Conservation (phyloP, 2,888 invertebrate genomes). For the Thysanoteuthis rhombus region DNA sequence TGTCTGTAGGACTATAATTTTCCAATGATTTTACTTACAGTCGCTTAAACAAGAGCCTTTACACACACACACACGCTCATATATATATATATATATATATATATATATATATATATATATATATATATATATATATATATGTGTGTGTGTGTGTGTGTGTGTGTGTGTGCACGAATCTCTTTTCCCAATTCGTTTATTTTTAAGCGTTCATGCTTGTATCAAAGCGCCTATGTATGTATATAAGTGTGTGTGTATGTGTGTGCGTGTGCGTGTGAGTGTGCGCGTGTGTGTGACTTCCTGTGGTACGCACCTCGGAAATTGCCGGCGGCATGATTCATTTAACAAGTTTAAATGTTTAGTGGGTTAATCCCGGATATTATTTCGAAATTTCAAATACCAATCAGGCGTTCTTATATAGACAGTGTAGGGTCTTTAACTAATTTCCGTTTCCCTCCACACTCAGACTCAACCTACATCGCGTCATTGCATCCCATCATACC, state of each 20-base stretch:
- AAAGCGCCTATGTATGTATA: too few relatives aligned
- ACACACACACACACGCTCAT: too few relatives aligned
- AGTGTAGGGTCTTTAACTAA: neutral
- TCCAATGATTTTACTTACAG: too few relatives aligned
- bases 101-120: too few relatives aligned
- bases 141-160: too few relatives aligned
- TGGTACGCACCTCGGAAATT: neutral
- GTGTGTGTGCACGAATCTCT: too few relatives aligned
- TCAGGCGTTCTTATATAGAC: neutral
- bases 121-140: too few relatives aligned
- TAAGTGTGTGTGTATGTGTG: neutral
- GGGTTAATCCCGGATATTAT: neutral
- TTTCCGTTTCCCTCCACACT: neutral
- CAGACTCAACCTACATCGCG: neutral
- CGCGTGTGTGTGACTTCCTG: neutral
- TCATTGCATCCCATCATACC: neutral
- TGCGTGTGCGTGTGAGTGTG: neutral
- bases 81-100: too few relatives aligned
- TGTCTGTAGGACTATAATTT: too few relatives aligned
- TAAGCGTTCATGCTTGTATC: too few relatives aligned
- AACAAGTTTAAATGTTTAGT: neutral
- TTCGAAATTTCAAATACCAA: neutral
- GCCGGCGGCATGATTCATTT: neutral
- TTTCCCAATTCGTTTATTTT: too few relatives aligned
- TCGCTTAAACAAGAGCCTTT: too few relatives aligned